These are phyloP conservation scores for Ochlodes sylvanus DNA, from an alignment of 2,888 invertebrate species.

Conservation along the genomic window DNA sequence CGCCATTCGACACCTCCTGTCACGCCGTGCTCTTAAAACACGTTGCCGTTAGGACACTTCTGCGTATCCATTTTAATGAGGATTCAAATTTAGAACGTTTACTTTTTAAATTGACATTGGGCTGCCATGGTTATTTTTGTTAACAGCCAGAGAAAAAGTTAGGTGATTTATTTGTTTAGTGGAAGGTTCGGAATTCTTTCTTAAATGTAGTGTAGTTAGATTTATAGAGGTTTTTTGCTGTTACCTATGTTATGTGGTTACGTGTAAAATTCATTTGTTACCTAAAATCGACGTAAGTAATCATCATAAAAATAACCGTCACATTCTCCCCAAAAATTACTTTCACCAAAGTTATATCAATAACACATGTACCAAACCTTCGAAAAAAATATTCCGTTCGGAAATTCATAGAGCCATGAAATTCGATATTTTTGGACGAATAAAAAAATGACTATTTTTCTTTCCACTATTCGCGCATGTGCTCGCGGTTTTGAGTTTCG, in stretches of 20 bases:
- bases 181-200: slow-evolving; percentile 24
- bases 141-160: slow-evolving; percentile 29
- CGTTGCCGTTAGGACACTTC: slow-evolving; percentile 50
- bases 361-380: slow-evolving; percentile 73
- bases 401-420: slow-evolving; percentile 55
- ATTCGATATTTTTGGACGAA: slow-evolving; percentile 79
- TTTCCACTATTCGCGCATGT: slow-evolving; percentile 70
- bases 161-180: slow-evolving; percentile 35
- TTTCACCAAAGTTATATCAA: slow-evolving; percentile 55
- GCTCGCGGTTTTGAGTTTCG: slow-evolving; percentile 74
- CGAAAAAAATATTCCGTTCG: slow-evolving; percentile 57
- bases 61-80: slow-evolving; percentile 66
- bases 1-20: slow-evolving; percentile 68
- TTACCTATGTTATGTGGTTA: too few species aligned
- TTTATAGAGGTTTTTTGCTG: background rate
- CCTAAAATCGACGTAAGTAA: too few species aligned
- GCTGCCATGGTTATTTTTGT: slow-evolving; percentile 42
- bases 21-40: slow-evolving; percentile 49
- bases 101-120: slow-evolving; percentile 59
- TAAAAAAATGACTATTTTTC: slow-evolving; percentile 74
- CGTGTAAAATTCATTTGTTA: too few species aligned
- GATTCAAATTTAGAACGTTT: slow-evolving; percentile 60
- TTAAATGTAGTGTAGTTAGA: background rate
- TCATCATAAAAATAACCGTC: background rate
- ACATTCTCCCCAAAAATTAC: slow-evolving; percentile 13